Evolutionary conservation across 1,140 invertebrate species (phyloP).

Genomic region (Olivierus martensii): DNA sequence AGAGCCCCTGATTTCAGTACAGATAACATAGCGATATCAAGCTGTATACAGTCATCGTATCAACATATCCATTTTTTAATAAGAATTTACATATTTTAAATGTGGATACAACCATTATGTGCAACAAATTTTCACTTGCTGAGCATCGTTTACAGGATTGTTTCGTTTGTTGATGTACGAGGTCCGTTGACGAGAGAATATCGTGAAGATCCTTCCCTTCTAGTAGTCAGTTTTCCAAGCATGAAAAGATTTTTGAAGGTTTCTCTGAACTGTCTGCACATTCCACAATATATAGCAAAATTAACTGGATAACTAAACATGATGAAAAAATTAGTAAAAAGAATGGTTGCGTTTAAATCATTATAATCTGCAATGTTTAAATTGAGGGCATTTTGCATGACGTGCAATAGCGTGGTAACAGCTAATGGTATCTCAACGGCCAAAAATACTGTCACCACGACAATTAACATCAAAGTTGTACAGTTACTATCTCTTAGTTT

Average conservation of each 20-base stretch:
- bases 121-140: too few relatives aligned
- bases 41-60: too few relatives aligned
- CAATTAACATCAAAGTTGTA: constrained; percentile 88
- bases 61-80: too few relatives aligned
- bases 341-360: constrained; percentile 63
- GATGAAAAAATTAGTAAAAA: constrained; percentile 83
- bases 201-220: constrained; percentile 47
- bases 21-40: too few relatives aligned
- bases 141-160: constrained; percentile 45
- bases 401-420: constrained; percentile 69
- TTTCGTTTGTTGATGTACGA: constrained; percentile 64
- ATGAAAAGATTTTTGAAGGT: constrained; percentile 78
- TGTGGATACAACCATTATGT: too few relatives aligned
- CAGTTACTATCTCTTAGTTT: constrained; percentile 74
- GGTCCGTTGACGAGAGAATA: constrained; percentile 65
- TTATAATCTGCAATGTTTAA: constrained; percentile 50
- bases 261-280: constrained; percentile 83
- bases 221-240: constrained; percentile 8
- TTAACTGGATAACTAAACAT: constrained; percentile 83
- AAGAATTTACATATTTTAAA: too few relatives aligned
- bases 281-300: constrained; percentile 90
- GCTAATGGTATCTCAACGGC: constrained; percentile 82
- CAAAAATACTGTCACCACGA: constrained; percentile 81
- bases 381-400: constrained; percentile 49
- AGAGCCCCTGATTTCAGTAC: too few relatives aligned